phyloP scores from a whole-genome alignment of 2,888 invertebrate genomes.

The Zaprionus lineosus region DNA sequence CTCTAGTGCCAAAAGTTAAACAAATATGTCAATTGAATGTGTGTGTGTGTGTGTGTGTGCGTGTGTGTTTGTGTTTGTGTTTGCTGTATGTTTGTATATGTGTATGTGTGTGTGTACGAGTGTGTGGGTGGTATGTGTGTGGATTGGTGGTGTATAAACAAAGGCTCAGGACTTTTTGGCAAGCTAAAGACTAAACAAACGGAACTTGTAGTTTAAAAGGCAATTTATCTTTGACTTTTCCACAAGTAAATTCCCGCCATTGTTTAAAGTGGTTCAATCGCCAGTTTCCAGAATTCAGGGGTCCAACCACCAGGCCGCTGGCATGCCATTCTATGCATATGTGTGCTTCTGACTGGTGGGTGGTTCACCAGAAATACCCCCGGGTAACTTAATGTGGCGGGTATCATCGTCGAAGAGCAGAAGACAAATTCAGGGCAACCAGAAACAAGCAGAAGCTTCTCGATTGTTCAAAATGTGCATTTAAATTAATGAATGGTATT shows the following conservation, averaged over 20 bases:
- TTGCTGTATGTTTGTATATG: slow-evolving; percentile 1
- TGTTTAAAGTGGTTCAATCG: slow-evolving; percentile 67
- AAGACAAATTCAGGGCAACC: no score
- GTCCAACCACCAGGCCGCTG: no score
- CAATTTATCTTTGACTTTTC: slow-evolving; percentile 75
- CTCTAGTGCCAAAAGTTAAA: slow-evolving; percentile 52
- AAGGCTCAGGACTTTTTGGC: slow-evolving; percentile 62
- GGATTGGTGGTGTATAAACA: slow-evolving; percentile 49
- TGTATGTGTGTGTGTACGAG: slow-evolving; percentile 5
- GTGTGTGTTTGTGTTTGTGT: no score
- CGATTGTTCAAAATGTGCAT: no score
- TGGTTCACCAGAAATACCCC: no score
- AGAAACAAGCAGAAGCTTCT: no score
- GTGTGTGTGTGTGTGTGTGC: slow-evolving; percentile 4
- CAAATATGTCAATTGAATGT: slow-evolving; percentile 51
- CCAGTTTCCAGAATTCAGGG: slow-evolving; percentile 8
- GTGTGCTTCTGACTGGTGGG: background rate
- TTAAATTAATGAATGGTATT: no score
- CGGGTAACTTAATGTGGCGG: no score
- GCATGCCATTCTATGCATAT: slow-evolving; percentile 11
- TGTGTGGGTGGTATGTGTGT: slow-evolving; percentile 5
- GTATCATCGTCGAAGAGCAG: no score
- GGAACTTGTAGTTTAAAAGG: slow-evolving; percentile 74
- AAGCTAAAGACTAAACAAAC: slow-evolving; percentile 59
- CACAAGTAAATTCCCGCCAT: slow-evolving; percentile 69